Evolutionary conservation across 2,888 invertebrate species (phyloP).

Genomic region (Drosophila buzzatii): DNA sequence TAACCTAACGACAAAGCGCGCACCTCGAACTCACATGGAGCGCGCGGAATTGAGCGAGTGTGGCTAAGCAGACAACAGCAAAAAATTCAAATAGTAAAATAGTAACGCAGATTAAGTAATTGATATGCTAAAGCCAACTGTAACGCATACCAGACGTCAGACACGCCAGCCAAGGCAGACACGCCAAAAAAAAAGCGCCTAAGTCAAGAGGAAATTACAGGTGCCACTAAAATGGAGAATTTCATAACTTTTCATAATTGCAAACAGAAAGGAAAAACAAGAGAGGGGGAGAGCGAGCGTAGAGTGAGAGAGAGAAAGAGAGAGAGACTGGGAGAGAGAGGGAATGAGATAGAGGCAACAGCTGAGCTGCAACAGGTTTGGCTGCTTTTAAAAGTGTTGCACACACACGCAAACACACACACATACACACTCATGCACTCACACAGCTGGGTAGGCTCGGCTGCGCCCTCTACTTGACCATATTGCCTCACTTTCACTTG

Average conservation of each 20-base stretch:
- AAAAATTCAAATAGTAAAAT: too few species aligned
- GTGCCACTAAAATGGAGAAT: constrained; percentile 51
- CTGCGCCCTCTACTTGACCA: constrained; percentile 61
- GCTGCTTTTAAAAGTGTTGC: constrained; percentile 37
- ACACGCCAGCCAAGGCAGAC: constrained; percentile 11
- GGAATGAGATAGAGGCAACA: constrained; percentile 23
- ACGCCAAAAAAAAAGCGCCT: constrained; percentile 26
- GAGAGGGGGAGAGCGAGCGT: not conserved
- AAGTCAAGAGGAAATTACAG: constrained; percentile 52
- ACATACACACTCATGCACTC: not conserved
- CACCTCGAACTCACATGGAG: constrained; percentile 8
- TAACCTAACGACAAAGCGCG: constrained; percentile 2
- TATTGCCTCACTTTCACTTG: constrained; percentile 80
- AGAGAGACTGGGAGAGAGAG: not conserved
- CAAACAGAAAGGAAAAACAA: constrained; percentile 14
- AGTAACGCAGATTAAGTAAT: constrained; percentile 54
- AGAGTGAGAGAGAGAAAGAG: not conserved
- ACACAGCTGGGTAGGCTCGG: constrained; percentile 46
- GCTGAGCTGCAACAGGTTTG: constrained; percentile 56
- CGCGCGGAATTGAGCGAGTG: constrained; percentile 32
- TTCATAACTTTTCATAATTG: constrained; percentile 70
- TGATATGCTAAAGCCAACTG: constrained; percentile 63
- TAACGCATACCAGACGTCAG: constrained; percentile 23
- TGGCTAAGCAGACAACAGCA: constrained; percentile 14
- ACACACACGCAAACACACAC: constrained; percentile 7